Base-by-base conservation (phyloP, 1,140 invertebrate genomes). In the Plodia interpunctella region DNA sequence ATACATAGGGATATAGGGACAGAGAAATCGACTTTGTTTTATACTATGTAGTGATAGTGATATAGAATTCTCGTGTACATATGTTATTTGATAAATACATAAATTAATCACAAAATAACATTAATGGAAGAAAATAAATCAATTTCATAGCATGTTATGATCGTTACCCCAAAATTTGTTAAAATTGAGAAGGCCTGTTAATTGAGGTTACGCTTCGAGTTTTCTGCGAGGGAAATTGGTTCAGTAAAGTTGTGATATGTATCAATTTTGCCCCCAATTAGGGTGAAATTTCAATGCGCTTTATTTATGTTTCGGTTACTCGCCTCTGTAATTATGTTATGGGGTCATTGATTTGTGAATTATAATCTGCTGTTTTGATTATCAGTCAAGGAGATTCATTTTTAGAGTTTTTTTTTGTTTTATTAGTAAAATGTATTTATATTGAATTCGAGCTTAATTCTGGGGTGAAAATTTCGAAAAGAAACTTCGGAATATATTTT, bases 181-280 rank as follows among this genome's bases (percentile, higher is more conserved):
- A 44, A 44, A 44, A 44, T 44, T 44, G 38, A 44, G 38, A 44
- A 44, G 38, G n/a, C 38, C 10, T 44, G 38, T 44, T 44, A 44
- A 44, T 35, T 35, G 32, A 35, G 32, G 32, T 35, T 35, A 11
- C 32, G 8, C 32, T 35, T 35, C 32, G 2, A 35, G 9, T 35
- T 35, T 35, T 35, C 32, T 35, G 9, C 32, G 8, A 9, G 13
- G 32, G 32, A 35, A 35, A 35, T 35, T 35, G 32, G 32, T 35
- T 35, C 32, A 35, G 32, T 13, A 35, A 35, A 35, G 32, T 35
- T 35, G 13, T 35, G 32, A 35, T 35, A 35, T 35, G 32, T 35
- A 35, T 35, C 32, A 35, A 35, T 35, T 35, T 35, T 35, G 32
- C 3, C 32, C 32, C 32, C 32, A 35, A 35, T 35, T 35, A 35